Evolutionary conservation across 2,113 vertebrate genomes (phyloP), one percentile per base, ranked within the genome.

Genomic region (Paraplagusia blochii): DNA sequence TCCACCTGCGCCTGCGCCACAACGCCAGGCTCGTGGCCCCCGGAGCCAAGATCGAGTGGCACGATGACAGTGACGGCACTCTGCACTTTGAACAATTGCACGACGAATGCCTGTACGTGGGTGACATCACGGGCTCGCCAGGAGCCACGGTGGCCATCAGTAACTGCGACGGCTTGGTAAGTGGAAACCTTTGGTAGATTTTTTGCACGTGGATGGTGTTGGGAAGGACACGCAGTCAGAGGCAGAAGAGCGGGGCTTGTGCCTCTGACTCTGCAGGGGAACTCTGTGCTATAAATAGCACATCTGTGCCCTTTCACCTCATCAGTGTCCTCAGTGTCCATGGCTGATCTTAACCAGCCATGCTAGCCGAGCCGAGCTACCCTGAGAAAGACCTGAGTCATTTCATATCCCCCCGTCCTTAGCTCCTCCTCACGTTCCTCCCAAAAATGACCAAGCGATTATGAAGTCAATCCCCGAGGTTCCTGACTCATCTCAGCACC

Each of bases 161-260:
- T 90, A 99, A 99, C 90, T 99, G 96, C 9, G 94, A 99, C 53
- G 97, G 97, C 66, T 90, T 99, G 95, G 97, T 99, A 87, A 97
- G 97, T 90, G 58, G n/a, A 69, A n/a, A 16, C 47, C 10, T 13
- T 53, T 58, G 53, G 19, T 29, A 58, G 44, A 13, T 55, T 49
- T 9, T 44, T 8, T 44, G 7, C 35, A 12, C 36, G 49, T 33
- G 29, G 14, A 12, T 46, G 10, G 50, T 22, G 44, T 62, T 6
- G 17, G 48, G n/a, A 22, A 7, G 34, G 44, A 29, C 22, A 29
- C 22, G 22, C 22, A 34, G 11, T 42, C 34, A 42, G 61, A 43
- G 17, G 52, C 16, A 15, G 14, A 17, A 11, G 39, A 43, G 8
- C 17, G 18, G 44, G 57, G 19, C 29, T 12, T 43, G 51, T 5